A percentile compares a stretch with the other conserved stretches of the same genome.
phyloP scores from a whole-genome alignment of 53 echinoderm and acorn worm genomes.

The Antedon mediterranea region DNA sequence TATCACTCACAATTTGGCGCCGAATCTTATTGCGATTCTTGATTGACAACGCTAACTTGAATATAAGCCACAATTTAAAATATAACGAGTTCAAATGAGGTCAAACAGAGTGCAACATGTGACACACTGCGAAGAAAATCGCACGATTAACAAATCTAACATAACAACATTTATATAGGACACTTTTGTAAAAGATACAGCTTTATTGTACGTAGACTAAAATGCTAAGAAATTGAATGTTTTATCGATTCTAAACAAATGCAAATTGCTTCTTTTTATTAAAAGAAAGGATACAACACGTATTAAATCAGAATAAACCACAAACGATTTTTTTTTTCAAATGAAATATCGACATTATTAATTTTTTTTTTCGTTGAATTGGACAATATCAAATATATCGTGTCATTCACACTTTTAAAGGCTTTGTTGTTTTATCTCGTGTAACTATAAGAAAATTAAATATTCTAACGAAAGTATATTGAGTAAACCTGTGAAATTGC shows the following conservation, averaged over 20 bases:
- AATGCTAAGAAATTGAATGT: neutral
- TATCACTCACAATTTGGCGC: slow-evolving; percentile 1
- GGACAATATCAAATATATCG: too few species aligned
- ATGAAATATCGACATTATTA: neutral
- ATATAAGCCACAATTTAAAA: neutral
- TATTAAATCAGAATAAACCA: neutral
- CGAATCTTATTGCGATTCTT: neutral
- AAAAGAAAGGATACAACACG: neutral
- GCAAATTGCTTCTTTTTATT: neutral
- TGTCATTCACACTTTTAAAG: too few species aligned
- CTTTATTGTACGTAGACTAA: neutral
- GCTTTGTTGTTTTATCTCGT: too few species aligned
- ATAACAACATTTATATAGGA: neutral
- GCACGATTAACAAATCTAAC: neutral
- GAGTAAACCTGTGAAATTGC: too few species aligned
- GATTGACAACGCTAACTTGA: neutral
- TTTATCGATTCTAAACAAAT: neutral
- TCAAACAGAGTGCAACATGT: neutral
- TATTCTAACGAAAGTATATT: too few species aligned
- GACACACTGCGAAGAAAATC: neutral
- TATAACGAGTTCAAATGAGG: neutral
- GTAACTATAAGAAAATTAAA: too few species aligned
- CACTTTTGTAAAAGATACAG: neutral
- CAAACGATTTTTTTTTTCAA: neutral
- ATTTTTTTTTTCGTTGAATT: too few species aligned